A percentile compares a stretch with the other conserved stretches of the same genome.
Conservation (phyloP, 2,797 vertebrate genomes). For the Notoglanidium macrostoma region DNA sequence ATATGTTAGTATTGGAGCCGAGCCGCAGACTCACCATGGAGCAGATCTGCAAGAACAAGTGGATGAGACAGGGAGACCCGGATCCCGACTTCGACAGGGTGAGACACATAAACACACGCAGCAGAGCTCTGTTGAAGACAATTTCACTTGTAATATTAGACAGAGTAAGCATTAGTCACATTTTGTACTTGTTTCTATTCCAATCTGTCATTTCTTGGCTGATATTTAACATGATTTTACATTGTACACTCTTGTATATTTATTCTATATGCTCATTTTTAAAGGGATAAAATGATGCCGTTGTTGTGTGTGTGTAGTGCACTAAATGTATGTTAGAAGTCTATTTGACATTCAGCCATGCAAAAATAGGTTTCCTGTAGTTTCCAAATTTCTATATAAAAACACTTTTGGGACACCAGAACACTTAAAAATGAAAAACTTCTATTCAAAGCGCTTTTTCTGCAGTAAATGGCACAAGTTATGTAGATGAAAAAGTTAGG, state of each 20-base stretch:
- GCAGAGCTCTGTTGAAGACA: not conserved
- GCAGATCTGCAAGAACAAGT: slow-evolving; percentile 99
- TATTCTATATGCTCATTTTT: not conserved
- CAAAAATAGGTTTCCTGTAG: not conserved
- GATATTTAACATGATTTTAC: not conserved
- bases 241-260: too few relatives aligned
- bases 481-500: not conserved
- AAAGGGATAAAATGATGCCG: too few relatives aligned
- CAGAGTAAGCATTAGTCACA: not conserved
- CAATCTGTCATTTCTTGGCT: not conserved
- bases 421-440: too few relatives aligned
- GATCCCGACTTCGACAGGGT: slow-evolving; percentile 95
- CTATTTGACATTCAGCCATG: not conserved
- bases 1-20: slow-evolving; percentile 97
- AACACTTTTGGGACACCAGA: not conserved
- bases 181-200: not conserved
- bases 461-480: not conserved
- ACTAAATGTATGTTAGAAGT: too few relatives aligned
- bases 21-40: slow-evolving; percentile 94
- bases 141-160: not conserved
- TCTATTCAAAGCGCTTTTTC: not conserved
- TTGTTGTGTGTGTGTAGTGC: not conserved
- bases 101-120: slow-evolving; percentile 58
- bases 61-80: slow-evolving; percentile 94
- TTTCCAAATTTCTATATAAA: too few relatives aligned